A percentile compares a stretch with the other conserved stretches of the same genome.
These are phyloP conservation scores for Sylvietta virens DNA, from an alignment of 2,113 vertebrate genomes.

Conservation along the genomic window DNA sequence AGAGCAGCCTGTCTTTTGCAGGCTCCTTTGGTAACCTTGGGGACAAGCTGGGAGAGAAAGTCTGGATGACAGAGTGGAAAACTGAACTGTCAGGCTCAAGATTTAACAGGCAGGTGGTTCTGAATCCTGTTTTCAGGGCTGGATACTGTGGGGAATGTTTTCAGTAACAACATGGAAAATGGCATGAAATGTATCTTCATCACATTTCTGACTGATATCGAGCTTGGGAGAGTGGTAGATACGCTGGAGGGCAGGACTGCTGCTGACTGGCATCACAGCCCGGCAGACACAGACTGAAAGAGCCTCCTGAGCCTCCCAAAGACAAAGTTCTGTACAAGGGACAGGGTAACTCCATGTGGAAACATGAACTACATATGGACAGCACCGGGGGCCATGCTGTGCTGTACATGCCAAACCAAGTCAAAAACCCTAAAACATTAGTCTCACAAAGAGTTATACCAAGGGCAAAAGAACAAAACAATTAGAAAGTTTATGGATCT, in stretches of 20 bases:
- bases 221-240: not conserved
- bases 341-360: not conserved
- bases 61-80: not conserved
- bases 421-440: not conserved
- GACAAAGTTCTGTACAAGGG: not conserved
- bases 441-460: not conserved
- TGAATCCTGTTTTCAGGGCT: not conserved
- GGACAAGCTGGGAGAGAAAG: not conserved
- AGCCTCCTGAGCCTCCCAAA: not conserved
- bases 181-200: not conserved
- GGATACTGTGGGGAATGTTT: not conserved
- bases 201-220: not conserved
- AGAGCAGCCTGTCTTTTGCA: not conserved
- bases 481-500: not conserved
- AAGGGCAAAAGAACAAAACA: not conserved
- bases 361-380: not conserved
- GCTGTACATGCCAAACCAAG: not conserved
- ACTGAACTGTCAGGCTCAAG: not conserved
- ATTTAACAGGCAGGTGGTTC: not conserved
- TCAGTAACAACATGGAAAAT: not conserved
- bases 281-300: not conserved
- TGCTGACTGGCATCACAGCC: not conserved
- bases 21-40: not conserved
- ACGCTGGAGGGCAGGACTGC: accelerated
- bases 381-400: not conserved